Evolutionary conservation across 2,797 vertebrate species (phyloP).

Genomic region (Taeniopygia guttata): DNA sequence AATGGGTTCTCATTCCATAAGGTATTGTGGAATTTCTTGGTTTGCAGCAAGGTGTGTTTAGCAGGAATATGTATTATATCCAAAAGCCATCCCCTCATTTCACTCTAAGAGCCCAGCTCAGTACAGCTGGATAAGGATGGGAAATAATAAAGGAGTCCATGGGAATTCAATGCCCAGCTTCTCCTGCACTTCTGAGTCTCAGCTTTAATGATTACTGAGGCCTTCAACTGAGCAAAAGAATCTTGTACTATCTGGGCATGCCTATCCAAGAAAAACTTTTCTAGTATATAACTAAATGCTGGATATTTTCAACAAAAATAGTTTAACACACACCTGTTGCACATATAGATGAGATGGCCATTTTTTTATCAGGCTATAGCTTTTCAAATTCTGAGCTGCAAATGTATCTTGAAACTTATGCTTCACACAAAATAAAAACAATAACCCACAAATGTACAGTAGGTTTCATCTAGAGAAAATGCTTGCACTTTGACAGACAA

Average conservation of each 20-base stretch:
- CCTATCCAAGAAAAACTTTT: not conserved
- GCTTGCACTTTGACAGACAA: not conserved
- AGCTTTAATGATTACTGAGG: not conserved
- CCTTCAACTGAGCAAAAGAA: not conserved
- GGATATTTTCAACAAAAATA: not conserved
- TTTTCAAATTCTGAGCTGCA: not conserved
- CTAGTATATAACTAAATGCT: not conserved
- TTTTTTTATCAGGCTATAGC: not conserved
- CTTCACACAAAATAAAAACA: rapidly evolving
- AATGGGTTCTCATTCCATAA: not conserved
- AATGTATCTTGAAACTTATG: not conserved
- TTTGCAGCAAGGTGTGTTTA: not conserved
- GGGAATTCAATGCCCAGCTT: not conserved
- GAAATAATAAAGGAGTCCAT: not conserved
- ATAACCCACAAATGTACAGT: rapidly evolving
- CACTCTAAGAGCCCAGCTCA: not conserved
- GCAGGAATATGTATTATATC: not conserved
- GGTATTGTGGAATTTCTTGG: not conserved
- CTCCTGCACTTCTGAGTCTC: not conserved
- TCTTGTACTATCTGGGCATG: not conserved
- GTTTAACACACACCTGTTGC: not conserved
- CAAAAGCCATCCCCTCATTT: not conserved
- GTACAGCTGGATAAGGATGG: not conserved
- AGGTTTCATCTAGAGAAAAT: not conserved
- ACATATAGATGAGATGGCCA: not conserved